Base-by-base conservation (phyloP, 2,888 invertebrate genomes). In the Drosophila suboccidentalis region DNA sequence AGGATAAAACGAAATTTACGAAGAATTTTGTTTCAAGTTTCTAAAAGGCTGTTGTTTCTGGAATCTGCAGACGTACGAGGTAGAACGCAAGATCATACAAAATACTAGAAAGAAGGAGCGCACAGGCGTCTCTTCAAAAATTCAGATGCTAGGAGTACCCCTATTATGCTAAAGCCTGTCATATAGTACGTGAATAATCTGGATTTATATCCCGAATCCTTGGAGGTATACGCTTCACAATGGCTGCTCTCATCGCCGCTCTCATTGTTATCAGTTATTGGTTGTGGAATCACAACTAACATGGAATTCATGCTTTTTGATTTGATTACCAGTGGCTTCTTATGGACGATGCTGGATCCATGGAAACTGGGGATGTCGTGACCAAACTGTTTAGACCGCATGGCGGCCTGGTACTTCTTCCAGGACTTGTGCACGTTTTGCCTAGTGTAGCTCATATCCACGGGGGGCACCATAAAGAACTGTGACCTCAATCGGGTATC, bases 331-430 rank as follows among this genome's bases (percentile, higher is more conserved):
- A 26, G 13, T 6, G 51, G 39, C 10, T 41, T 54, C 22, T n/a
- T 44, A 22, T 15, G 19, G 10, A 19, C 11, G 0, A 8, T 43
- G 5, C 29, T 26, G 26, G 62, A 51, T 4, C 39, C 62, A 6
- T 4, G 13, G 5, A 47, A 47, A 1, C 43, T 58, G n/a, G 67
- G 67, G 0, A 60, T 3, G 8, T 49, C 29, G 13, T 57, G 34
- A 1, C 82, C 70, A 41, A 59, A 59, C 26, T 83, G 84, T n/a
- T 70, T 80, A 11, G 32, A 15, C 1, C 71, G 53, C 50, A 78
- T 73, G 9, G 58, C 41, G 4, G 61, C 44, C 46, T 73, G 73
- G 10, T 69, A 76, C 13, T 63, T 63, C 4, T 32, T 47, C 82
- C 82, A 83, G 15, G 39, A 10, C 6, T 32, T 70, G 9, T 54